A percentile compares a stretch with the other conserved stretches of the same genome.
Evolutionary conservation across 2,113 vertebrate species (phyloP).

Genomic region (Eurystomus gularis): DNA sequence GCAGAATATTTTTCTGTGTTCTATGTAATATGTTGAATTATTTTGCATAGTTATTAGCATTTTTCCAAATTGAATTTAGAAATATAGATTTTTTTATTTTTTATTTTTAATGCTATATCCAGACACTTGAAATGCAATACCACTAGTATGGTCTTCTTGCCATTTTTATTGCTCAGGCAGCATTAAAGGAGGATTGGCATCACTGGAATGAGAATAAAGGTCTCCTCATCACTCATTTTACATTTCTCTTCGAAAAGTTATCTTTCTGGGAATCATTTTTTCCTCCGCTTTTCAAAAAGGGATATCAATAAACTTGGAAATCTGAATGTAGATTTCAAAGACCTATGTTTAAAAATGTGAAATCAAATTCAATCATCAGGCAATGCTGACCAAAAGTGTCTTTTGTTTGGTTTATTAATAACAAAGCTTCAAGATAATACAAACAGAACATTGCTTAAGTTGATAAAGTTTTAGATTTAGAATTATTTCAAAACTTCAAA

Average conservation of each 20-base stretch:
- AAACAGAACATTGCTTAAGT: neutral
- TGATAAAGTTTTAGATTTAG: neutral
- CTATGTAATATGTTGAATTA: neutral
- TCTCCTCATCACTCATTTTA: neutral
- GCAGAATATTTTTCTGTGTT: neutral
- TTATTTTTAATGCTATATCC: neutral
- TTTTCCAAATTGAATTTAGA: neutral
- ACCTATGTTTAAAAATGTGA: constrained; percentile 14
- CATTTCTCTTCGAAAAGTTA: constrained; percentile 17
- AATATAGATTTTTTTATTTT: neutral
- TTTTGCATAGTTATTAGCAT: neutral
- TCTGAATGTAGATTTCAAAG: constrained; percentile 1
- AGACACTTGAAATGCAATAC: neutral
- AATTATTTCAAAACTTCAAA: neutral
- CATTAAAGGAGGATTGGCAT: neutral
- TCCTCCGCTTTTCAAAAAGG: neutral
- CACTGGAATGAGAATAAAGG: neutral
- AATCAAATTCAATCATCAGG: neutral
- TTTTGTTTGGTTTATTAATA: neutral
- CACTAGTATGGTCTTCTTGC: neutral
- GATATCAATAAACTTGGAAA: neutral
- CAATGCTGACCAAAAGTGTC: neutral
- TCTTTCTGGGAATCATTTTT: neutral
- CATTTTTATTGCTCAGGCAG: neutral
- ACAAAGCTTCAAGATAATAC: neutral